These are phyloP conservation scores for Drosophila bifasciata DNA, from an alignment of 1,140 invertebrate species.

Conservation along the genomic window DNA sequence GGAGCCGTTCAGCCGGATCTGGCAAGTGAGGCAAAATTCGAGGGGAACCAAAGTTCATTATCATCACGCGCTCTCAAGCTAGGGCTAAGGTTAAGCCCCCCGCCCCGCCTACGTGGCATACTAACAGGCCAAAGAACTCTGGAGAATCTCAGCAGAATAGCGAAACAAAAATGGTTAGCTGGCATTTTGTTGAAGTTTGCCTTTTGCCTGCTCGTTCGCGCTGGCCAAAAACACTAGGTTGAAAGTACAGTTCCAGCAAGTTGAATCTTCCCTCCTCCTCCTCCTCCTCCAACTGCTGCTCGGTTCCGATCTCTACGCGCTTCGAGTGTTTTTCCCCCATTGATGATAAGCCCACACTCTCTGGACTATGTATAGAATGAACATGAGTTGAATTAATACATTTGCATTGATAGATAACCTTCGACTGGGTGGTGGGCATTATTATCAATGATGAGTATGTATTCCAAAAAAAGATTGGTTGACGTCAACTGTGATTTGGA, in stretches of 20 bases:
- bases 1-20: conserved; percentile 15
- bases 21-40: conserved; percentile 15
- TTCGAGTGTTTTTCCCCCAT: conserved; percentile 39
- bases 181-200: conserved; percentile 27
- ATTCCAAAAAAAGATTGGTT: conserved; percentile 28
- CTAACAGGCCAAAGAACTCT: conserved; percentile 34
- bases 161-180: not conserved
- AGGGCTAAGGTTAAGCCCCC: conserved; percentile 9
- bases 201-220: conserved; percentile 23
- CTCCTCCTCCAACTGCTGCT: not conserved
- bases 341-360: conserved; percentile 44
- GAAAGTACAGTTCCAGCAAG: conserved; percentile 39
- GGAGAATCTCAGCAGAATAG: conserved; percentile 9
- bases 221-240: conserved; percentile 26
- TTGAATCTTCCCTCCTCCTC: not conserved
- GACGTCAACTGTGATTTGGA: conserved; percentile 36
- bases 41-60: conserved; percentile 3
- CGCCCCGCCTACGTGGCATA: not conserved
- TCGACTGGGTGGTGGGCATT: conserved; percentile 11
- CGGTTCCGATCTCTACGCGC: conserved; percentile 23
- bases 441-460: conserved; percentile 16
- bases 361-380: conserved; percentile 35
- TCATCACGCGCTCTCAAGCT: conserved; percentile 16
- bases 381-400: conserved; percentile 5
- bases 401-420: conserved; percentile 42